Percentiles rank a stretch among this genome's conserved stretches.
These are phyloP conservation scores for Drosophila pallidifrons DNA, from an alignment of 1,140 invertebrate genomes.

Conservation along the genomic window DNA sequence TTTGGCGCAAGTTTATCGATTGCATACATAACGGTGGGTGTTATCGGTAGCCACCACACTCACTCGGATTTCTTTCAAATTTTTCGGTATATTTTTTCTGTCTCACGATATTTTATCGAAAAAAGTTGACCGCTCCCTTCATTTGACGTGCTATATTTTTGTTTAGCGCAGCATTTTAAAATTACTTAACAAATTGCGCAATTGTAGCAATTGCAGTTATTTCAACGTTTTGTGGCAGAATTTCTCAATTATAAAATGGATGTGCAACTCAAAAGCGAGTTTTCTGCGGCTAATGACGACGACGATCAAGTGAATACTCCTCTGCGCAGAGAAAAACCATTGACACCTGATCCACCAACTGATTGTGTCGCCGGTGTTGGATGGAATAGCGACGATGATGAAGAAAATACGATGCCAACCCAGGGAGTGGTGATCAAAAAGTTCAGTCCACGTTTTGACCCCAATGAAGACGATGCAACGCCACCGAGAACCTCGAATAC, in stretches of 20 bases:
- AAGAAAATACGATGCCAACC: not conserved
- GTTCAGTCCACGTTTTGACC: not conserved
- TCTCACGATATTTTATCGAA: no score
- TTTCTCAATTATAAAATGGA: no score
- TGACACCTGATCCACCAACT: not conserved
- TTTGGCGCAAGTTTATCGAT: not conserved
- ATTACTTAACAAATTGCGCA: no score
- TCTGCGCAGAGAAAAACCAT: not conserved
- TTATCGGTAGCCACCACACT: not conserved
- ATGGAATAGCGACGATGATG: constrained; percentile 52
- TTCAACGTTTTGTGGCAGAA: no score
- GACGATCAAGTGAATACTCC: constrained; percentile 50
- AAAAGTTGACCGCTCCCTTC: no score
- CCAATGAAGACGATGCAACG: not conserved
- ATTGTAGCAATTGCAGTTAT: no score
- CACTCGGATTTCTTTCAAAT: not conserved
- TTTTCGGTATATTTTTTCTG: no score
- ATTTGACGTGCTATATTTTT: no score
- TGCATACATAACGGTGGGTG: not conserved
- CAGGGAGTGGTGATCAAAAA: not conserved
- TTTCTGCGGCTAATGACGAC: no score
- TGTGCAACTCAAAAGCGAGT: no score
- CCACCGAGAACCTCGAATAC: not conserved
- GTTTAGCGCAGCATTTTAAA: no score
- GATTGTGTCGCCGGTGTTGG: not conserved